Evolutionary conservation across 2,888 invertebrate species (phyloP).

Genomic region (Harpagoxenus sublaevis): DNA sequence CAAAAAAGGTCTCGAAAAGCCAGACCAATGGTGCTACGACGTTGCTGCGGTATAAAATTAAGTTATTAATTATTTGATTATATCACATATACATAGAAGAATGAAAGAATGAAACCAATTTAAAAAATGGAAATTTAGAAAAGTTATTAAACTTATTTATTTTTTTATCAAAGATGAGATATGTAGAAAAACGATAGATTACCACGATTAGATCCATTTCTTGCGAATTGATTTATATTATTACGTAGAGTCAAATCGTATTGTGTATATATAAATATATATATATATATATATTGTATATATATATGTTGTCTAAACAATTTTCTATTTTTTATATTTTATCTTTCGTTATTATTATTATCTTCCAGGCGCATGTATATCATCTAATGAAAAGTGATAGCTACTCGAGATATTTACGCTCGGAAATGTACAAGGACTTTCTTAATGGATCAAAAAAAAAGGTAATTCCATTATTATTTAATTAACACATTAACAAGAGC

Average conservation of each 20-base stretch:
- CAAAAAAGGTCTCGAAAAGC: conserved; percentile 92
- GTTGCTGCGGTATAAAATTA: conserved; percentile 94
- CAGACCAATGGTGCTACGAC: conserved; percentile 98
- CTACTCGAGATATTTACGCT: conserved; percentile 98
- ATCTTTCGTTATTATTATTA: conserved; percentile 48
- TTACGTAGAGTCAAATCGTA: not conserved
- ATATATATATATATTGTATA: not conserved
- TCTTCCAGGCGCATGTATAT: conserved; percentile 97
- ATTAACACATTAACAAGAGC: not conserved
- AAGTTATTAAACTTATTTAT: not conserved
- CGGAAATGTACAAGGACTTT: conserved; percentile 99
- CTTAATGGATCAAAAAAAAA: conserved; percentile 98
- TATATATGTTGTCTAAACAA: not conserved
- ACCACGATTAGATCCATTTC: not conserved
- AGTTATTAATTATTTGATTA: not conserved
- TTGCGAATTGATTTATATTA: not conserved
- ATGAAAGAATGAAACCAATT: not conserved
- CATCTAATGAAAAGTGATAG: conserved; percentile 99
- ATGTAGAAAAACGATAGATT: no score
- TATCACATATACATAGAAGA: not conserved
- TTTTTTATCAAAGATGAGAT: not conserved
- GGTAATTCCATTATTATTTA: conserved; percentile 85
- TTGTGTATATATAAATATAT: no score
- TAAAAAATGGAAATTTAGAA: not conserved
- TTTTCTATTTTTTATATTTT: conserved; percentile 7